Evolutionary conservation across 2,113 vertebrate species (phyloP).

Genomic region (Dasypus novemcinctus): DNA sequence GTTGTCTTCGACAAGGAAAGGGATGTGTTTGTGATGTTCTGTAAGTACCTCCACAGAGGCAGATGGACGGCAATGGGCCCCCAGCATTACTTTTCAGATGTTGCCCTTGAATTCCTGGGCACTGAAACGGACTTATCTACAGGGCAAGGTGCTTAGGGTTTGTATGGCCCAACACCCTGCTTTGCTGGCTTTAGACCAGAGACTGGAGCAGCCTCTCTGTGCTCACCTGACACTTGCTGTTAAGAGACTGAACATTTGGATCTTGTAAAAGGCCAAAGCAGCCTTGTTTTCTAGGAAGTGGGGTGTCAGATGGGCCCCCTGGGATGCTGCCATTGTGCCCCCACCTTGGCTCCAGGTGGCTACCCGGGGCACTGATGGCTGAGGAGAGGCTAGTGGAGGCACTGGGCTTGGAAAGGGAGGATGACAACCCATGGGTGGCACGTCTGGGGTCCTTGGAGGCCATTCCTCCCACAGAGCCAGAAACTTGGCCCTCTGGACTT

Average conservation of each 20-base stretch:
- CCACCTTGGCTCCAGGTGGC: neutral
- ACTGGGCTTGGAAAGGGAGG: neutral
- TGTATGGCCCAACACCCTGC: neutral
- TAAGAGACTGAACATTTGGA: neutral
- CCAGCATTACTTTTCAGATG: neutral
- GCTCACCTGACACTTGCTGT: neutral
- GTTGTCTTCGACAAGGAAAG: conserved; percentile 89
- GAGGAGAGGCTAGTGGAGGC: neutral
- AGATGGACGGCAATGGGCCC: rapidly evolving
- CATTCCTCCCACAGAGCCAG: neutral
- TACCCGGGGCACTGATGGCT: neutral
- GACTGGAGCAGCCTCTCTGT: neutral
- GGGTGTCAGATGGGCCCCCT: neutral
- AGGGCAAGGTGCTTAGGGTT: neutral
- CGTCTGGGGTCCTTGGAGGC: neutral
- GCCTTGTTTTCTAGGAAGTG: conserved; percentile 49
- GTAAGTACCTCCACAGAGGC: conserved; percentile 81
- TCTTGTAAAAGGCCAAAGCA: conserved; percentile 10
- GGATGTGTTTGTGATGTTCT: conserved; percentile 93
- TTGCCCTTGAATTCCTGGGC: neutral
- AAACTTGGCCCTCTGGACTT: neutral
- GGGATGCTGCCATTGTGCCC: neutral
- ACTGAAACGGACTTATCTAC: neutral
- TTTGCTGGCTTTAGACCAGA: neutral
- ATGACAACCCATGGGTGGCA: neutral